Percentiles rank a stretch among this genome's conserved stretches.
phyloP scores from a whole-genome alignment of 1,140 invertebrate genomes.

The Drosophila kepulauana region DNA sequence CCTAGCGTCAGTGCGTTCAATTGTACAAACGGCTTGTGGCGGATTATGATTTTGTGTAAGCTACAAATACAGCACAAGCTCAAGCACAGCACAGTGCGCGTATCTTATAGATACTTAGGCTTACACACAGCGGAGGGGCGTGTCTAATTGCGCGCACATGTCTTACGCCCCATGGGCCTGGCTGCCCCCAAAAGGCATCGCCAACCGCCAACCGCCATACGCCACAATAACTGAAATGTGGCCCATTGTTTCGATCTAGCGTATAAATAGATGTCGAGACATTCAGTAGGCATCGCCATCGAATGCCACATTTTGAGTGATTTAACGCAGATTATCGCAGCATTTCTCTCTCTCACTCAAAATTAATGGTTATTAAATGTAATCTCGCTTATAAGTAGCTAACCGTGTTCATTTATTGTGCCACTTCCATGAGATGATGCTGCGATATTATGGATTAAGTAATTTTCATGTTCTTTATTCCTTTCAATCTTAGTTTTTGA shows the following conservation, averaged over 20 bases:
- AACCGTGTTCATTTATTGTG: conserved; percentile 12
- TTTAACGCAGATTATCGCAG: conserved; percentile 45
- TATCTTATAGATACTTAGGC: conserved; percentile 78
- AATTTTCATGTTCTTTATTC: conserved; percentile 2
- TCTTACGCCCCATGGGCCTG: conserved; percentile 68
- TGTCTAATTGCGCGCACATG: conserved; percentile 80
- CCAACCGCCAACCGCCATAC: background rate
- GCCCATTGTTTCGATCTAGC: conserved; percentile 56
- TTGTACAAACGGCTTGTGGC: conserved; percentile 80
- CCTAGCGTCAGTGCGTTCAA: conserved; percentile 73
- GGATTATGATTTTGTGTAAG: conserved; percentile 74
- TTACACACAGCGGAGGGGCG: conserved; percentile 62
- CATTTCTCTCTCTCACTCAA: conserved; percentile 2
- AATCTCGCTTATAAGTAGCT: conserved; percentile 8
- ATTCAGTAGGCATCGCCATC: conserved; percentile 1
- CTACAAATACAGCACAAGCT: conserved; percentile 11
- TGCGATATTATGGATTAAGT: conserved; percentile 22
- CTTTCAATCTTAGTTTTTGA: background rate
- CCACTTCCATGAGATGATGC: conserved; percentile 7
- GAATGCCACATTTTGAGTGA: conserved; percentile 31
- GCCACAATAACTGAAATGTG: conserved; percentile 53
- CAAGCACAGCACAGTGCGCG: conserved; percentile 30
- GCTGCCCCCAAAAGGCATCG: conserved; percentile 6
- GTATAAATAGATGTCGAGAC: conserved; percentile 26
- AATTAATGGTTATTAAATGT: conserved; percentile 42